Evolutionary conservation across 2,888 invertebrate species (phyloP), one percentile per base, ranked within the genome.

Genomic region (Boloria euphrosyne): DNA sequence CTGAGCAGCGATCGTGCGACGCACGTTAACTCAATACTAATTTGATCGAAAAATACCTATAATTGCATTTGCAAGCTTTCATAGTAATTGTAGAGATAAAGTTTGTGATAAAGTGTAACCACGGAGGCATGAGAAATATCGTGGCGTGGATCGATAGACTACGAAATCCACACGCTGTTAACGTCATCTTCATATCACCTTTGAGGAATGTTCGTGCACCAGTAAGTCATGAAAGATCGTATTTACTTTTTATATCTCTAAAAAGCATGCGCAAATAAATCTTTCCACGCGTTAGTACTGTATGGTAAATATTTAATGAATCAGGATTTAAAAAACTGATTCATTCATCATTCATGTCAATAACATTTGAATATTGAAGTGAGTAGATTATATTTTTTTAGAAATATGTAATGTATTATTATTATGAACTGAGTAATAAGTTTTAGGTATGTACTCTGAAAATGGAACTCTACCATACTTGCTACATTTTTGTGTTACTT

Each of bases 1-100:
- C 67, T 68, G 72, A 68, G 75, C 72, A 73, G 71, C 74, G 72
- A 74, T 64, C 68, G 73, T 75, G 71, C 74, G 75, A 69, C 77
- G 76, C 77, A 77, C 77, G 78, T 65, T 67, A 66, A 59, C 53
- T 62, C 52, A 62, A 66, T 66, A 17, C 27, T 51, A 22, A 61
- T 49, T 50, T 58, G 43, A 55, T 50, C 44, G 44, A 10, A 4
- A 46, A 57, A 46, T 57, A 46, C 27, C 17, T 59, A 16, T 14
- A n/a, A 43, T 55, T 66, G 4, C 16, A 43, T n/a, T 27, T 51
- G 10, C 18, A 47, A n/a, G 18, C 16, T 43, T 13, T 22, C 58
- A 44, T 3, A 18, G 13, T 44, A 31, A 14, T 16, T 3, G 16
- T 7, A 18, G 31, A 50, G 47, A 22, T 22, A 14, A 46, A 16